phyloP scores from a whole-genome alignment of 2,113 vertebrate species.

The Oceanodroma tethys region DNA sequence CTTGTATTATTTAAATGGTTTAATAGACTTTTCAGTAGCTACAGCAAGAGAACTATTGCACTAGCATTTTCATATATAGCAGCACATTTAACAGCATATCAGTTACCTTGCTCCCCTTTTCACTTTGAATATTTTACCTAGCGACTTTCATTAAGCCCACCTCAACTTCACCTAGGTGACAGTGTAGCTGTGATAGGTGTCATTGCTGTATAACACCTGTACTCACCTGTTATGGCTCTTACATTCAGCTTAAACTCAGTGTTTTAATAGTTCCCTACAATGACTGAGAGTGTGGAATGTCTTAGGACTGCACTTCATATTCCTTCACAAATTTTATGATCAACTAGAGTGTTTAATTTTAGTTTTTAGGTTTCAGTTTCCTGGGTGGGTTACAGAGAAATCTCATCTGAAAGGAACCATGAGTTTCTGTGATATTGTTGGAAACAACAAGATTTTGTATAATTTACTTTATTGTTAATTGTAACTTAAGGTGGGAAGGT shows the following conservation, averaged over 20 bases:
- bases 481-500: background rate
- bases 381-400: background rate
- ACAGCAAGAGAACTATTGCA: background rate
- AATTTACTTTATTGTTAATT: background rate
- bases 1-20: background rate
- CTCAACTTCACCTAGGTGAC: background rate
- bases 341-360: background rate
- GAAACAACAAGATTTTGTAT: background rate
- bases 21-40: background rate
- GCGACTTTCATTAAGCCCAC: background rate
- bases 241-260: background rate
- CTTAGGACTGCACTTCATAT: background rate
- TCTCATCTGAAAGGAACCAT: background rate
- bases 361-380: background rate
- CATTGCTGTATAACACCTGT: background rate
- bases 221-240: background rate
- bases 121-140: background rate
- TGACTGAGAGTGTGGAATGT: background rate
- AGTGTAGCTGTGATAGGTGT: background rate
- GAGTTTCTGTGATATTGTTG: background rate
- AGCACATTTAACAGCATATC: background rate
- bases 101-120: background rate
- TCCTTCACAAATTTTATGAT: background rate
- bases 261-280: background rate
- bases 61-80: background rate